Conservation (phyloP, 1,140 invertebrate species). For the Streblospio benedicti region DNA sequence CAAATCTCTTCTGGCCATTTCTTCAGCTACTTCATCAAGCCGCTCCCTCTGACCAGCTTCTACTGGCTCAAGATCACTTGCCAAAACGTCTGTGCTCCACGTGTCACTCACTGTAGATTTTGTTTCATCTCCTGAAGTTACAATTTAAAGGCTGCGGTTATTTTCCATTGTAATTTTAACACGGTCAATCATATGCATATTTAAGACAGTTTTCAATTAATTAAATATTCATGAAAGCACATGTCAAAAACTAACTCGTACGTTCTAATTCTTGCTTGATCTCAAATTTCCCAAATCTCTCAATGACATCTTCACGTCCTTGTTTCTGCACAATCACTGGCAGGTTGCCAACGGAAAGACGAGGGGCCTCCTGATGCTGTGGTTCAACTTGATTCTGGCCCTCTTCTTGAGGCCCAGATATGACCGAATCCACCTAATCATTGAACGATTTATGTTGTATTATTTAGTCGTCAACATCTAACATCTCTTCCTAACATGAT, state of each 20-base stretch:
- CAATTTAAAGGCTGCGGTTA: neutral
- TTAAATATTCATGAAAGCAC: neutral
- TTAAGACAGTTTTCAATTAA: neutral
- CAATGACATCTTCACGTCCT: slow-evolving; percentile 73
- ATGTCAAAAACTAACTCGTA: slow-evolving; percentile 20
- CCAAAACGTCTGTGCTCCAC: slow-evolving; percentile 92
- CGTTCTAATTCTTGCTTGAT: slow-evolving; percentile 51
- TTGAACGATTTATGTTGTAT: too few relatives aligned
- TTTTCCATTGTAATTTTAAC: neutral
- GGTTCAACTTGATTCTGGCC: slow-evolving; percentile 35
- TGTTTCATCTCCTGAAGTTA: slow-evolving; percentile 66
- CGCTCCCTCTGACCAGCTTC: slow-evolving; percentile 40
- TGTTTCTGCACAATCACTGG: slow-evolving; percentile 61
- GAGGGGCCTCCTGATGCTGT: slow-evolving; percentile 24
- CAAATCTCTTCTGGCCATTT: slow-evolving; percentile 32
- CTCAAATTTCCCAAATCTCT: slow-evolving; percentile 98
- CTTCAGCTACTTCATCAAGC: slow-evolving; percentile 41
- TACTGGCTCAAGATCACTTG: slow-evolving; percentile 75
- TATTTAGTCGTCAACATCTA: too few relatives aligned
- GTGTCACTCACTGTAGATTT: slow-evolving; percentile 92
- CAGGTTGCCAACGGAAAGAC: too few relatives aligned
- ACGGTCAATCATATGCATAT: neutral
- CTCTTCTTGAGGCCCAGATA: slow-evolving; percentile 48
- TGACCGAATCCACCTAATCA: slow-evolving; percentile 20
- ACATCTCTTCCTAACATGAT: too few relatives aligned